phyloP scores from a whole-genome alignment of 2,888 invertebrate genomes.

The Ormyrus nitidulus region DNA sequence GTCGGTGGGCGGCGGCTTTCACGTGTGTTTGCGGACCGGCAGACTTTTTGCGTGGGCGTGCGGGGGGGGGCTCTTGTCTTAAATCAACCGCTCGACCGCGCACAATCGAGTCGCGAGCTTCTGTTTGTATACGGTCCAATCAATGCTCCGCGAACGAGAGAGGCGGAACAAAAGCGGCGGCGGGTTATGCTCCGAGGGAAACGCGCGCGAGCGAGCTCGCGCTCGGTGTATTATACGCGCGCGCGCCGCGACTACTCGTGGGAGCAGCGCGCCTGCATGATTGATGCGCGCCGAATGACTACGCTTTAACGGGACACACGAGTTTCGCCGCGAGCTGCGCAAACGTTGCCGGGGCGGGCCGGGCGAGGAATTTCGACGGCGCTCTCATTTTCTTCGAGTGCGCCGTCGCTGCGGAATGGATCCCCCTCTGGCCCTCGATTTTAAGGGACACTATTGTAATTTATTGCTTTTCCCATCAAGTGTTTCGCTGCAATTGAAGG shows the following conservation, averaged over 20 bases:
- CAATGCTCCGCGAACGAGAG: too few species aligned
- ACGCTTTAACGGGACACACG: slow-evolving; percentile 55
- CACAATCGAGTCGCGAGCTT: background rate
- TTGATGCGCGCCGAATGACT: slow-evolving; percentile 63
- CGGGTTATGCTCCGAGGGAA: slow-evolving; percentile 52
- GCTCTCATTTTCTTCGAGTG: background rate
- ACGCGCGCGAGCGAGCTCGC: background rate
- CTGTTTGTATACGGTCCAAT: background rate
- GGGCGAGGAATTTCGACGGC: background rate
- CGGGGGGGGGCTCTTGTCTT: too few species aligned
- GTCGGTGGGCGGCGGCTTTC: background rate
- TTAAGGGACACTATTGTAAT: too few species aligned
- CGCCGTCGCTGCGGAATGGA: background rate
- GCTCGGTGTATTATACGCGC: slow-evolving; percentile 54
- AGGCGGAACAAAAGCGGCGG: too few species aligned
- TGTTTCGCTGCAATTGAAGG: too few species aligned
- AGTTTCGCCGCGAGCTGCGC: slow-evolving; percentile 5
- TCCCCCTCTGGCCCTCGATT: background rate
- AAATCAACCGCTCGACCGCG: too few species aligned
- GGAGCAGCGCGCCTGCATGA: slow-evolving; percentile 55
- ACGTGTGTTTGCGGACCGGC: slow-evolving; percentile 39
- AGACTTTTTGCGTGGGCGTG: slow-evolving; percentile 23
- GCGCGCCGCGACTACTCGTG: too few species aligned
- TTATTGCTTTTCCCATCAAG: too few species aligned
- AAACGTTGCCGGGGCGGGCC: background rate